Conservation (phyloP, 2,888 invertebrate genomes). For the Morinoia aosen region DNA sequence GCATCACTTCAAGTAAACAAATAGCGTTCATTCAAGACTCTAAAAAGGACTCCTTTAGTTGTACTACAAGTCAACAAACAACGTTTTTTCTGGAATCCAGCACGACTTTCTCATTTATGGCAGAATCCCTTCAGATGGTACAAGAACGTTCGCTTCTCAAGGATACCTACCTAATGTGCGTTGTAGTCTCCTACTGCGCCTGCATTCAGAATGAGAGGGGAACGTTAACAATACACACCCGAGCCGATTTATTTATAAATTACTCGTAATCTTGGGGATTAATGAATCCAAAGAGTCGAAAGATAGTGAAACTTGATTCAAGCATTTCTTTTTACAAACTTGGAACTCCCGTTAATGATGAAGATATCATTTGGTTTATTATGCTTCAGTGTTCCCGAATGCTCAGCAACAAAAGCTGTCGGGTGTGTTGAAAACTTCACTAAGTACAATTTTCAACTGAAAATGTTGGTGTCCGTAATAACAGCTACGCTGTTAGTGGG, state of each 20-base stretch:
- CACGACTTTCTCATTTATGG: not conserved
- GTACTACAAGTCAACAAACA: not conserved
- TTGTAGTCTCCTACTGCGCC: not conserved
- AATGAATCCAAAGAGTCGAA: too few species aligned
- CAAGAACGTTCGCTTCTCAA: not conserved
- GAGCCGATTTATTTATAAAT: too few species aligned
- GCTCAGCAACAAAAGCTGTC: not conserved
- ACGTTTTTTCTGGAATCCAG: not conserved
- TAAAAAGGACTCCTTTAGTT: not conserved
- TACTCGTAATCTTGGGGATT: too few species aligned
- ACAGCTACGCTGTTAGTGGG: not conserved
- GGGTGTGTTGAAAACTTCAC: not conserved
- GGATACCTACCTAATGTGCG: not conserved
- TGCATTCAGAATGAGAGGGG: too few species aligned
- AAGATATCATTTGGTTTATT: not conserved
- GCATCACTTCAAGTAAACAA: too few species aligned
- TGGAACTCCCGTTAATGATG: too few species aligned
- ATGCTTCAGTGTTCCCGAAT: not conserved
- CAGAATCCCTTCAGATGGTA: not conserved
- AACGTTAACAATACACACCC: too few species aligned
- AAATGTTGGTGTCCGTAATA: not conserved
- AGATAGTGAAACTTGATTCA: not conserved
- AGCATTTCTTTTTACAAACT: not conserved
- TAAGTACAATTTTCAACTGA: not conserved
- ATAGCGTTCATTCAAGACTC: too few species aligned